Percentiles rank a stretch among this genome's conserved stretches.
Evolutionary conservation across 2,113 vertebrate species (phyloP).

Genomic region (Erythrocercus mccallii): DNA sequence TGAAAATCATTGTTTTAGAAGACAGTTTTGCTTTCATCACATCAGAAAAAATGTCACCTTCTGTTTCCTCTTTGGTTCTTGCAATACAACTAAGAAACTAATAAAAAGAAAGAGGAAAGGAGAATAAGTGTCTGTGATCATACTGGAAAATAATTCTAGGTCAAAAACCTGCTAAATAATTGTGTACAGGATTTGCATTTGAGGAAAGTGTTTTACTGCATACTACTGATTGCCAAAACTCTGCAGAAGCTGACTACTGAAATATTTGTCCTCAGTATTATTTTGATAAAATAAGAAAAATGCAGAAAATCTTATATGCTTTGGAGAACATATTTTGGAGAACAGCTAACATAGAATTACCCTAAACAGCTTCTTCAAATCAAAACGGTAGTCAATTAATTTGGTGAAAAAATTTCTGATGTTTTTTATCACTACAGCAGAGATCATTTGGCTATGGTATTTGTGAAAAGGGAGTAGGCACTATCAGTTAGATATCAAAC

Average conservation of each 20-base stretch:
- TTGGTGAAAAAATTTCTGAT: background rate
- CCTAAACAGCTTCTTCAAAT: background rate
- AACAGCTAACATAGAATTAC: background rate
- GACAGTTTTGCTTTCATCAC: background rate
- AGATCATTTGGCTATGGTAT: background rate
- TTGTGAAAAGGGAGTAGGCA: background rate
- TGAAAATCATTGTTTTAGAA: background rate
- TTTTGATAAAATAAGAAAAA: background rate
- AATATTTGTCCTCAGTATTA: background rate
- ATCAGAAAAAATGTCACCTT: background rate
- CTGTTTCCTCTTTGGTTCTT: background rate
- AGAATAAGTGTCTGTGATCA: background rate
- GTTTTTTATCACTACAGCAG: background rate
- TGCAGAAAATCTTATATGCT: background rate
- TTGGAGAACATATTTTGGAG: background rate
- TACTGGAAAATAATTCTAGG: background rate
- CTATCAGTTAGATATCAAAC: background rate
- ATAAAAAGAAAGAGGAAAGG: background rate
- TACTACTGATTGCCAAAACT: background rate
- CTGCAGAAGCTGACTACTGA: background rate
- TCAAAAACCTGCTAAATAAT: background rate
- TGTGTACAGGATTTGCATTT: background rate
- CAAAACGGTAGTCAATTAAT: background rate
- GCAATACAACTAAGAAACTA: background rate
- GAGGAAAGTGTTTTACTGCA: background rate